Base-by-base conservation (phyloP, 2,113 vertebrate species). In the Lamprologus callipterus region DNA sequence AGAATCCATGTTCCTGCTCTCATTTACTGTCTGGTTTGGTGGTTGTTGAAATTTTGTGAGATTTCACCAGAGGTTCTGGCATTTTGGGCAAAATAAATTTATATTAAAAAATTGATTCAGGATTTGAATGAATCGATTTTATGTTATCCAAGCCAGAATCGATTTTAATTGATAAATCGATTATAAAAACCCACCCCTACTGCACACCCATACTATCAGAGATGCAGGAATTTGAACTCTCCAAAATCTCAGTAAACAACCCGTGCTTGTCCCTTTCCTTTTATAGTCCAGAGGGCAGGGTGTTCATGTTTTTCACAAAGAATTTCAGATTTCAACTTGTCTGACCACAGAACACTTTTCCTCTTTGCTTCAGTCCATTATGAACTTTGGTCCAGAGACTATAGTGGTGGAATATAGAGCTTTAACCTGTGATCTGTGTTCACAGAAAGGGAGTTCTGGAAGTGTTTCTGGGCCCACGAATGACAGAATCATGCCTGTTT, bases 211-310 rank as follows among this genome's bases (percentile, higher is more conserved):
- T 42, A 16, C n/a, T 21, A 70, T 45, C 21, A 73, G 65, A 73
- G 65, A 73, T 45, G 21, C n/a, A 26, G 65, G 0, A 1, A 23
- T 0, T 23, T 42, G 35, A 70, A 70, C 35, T 4, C 16, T 35
- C 16, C 16, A 33, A 63, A 23, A 70, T 40, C n/a, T 42, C 0
- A 23, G 37, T 16, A 0, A 70, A 70, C 65, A 70, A 42, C n/a
- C n/a, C 8, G 0, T 60, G 65, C 0, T 23, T 21, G n/a, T 70
- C 65, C 37, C 3, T 70, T 16, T 42, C 37, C 19, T 70, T 21
- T 70, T 4, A 10, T 70, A 70, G 63, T 40, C 35, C 63, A 23
- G n/a, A 70, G 8, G 35, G 0, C 33, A 42, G n/a, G n/a, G 0
- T 45, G 2, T 73, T 23, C 37, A 45, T 73, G 65, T 45, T 73